Evolutionary conservation across 2,113 vertebrate species (phyloP).

Genomic region (Hemibates koningsi): DNA sequence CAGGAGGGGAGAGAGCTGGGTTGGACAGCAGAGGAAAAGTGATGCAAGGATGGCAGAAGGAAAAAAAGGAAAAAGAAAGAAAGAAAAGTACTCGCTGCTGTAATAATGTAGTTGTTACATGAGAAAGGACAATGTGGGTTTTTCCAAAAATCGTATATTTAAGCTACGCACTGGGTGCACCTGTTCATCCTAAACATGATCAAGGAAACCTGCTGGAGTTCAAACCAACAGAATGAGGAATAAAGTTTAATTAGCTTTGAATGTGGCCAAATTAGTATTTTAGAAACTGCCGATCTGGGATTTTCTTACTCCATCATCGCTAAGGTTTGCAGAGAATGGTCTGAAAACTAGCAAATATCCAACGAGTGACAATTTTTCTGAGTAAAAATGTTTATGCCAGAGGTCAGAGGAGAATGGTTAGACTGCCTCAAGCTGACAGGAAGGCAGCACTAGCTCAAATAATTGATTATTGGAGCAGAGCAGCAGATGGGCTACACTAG

Average conservation of each 20-base stretch:
- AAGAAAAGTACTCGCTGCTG: not conserved
- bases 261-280: not conserved
- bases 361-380: not conserved
- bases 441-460: not conserved
- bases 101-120: not conserved
- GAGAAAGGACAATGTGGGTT: not conserved
- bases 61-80: not conserved
- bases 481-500: not conserved
- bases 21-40: not conserved
- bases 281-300: not conserved
- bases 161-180: not conserved
- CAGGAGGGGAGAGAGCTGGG: not conserved
- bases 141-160: not conserved
- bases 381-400: not conserved
- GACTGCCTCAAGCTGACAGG: not conserved
- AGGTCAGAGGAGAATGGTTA: not conserved
- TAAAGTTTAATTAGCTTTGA: not conserved
- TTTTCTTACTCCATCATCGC: not conserved
- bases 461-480: not conserved
- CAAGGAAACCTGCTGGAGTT: not conserved
- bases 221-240: not conserved
- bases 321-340: not conserved
- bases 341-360: not conserved
- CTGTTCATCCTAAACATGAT: not conserved
- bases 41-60: not conserved